Evolutionary conservation across 2,113 vertebrate genomes (phyloP).

Genomic region (Engraulis encrasicolus): DNA sequence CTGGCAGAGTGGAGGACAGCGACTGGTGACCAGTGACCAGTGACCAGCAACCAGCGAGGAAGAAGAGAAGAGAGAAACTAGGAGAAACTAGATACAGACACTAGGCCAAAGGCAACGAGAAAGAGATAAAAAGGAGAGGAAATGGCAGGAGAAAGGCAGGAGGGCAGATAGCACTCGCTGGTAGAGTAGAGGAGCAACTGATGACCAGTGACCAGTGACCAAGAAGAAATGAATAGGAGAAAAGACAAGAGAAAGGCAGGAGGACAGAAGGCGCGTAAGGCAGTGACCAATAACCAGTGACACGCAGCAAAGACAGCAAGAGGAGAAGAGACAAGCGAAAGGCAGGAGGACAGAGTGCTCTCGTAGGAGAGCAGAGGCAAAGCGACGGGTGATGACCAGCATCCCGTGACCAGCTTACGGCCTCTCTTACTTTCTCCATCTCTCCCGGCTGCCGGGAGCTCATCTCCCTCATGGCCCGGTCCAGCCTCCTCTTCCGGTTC

Average conservation of each 20-base stretch:
- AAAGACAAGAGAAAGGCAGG: constrained; percentile 11
- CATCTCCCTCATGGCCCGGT: constrained; percentile 61
- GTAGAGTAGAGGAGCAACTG: background rate
- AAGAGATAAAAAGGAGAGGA: constrained; percentile 3
- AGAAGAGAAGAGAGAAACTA: background rate
- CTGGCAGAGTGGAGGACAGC: background rate
- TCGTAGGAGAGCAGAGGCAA: too few species aligned
- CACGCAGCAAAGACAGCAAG: too few species aligned
- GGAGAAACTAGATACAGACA: background rate
- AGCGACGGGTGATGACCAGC: background rate
- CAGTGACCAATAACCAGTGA: background rate
- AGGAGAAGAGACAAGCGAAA: too few species aligned
- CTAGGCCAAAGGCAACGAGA: background rate
- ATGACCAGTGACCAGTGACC: too few species aligned
- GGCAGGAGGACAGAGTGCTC: too few species aligned
- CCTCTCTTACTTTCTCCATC: constrained; percentile 78
- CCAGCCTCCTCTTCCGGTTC: constrained; percentile 73
- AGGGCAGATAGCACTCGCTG: constrained; percentile 2
- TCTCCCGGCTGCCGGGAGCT: constrained; percentile 54
- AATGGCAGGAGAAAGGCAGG: constrained; percentile 10
- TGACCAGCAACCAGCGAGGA: too few species aligned
- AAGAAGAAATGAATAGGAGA: background rate
- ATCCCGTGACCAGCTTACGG: too few species aligned
- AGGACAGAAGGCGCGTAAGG: background rate
- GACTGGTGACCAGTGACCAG: background rate